A percentile compares a stretch with the other conserved stretches of the same genome.
These are phyloP conservation scores for Anoplolepis gracilipes DNA, from an alignment of 1,140 invertebrate genomes.

Conservation along the genomic window DNA sequence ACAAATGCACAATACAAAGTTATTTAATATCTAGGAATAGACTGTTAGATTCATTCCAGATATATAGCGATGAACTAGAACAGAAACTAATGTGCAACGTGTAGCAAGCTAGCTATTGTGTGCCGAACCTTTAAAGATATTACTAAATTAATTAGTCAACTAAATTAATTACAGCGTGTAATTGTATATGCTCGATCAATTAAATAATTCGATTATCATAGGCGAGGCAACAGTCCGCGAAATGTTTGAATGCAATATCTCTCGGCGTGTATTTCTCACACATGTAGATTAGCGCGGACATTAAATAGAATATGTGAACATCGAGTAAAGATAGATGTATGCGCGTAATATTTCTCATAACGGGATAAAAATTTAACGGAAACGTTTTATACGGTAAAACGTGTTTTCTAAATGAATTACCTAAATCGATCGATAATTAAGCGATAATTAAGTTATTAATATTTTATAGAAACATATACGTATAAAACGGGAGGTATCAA, in stretches of 20 bases:
- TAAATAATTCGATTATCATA: constrained; percentile 61
- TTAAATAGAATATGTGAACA: constrained; percentile 42
- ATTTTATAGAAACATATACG: not conserved
- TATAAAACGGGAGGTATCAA: too few relatives aligned
- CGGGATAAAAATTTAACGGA: not conserved
- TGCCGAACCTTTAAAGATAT: constrained; percentile 46
- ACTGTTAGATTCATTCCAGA: constrained; percentile 7
- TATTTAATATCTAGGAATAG: constrained; percentile 39
- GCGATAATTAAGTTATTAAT: too few relatives aligned
- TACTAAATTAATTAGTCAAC: constrained; percentile 54
- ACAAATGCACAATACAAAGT: not conserved
- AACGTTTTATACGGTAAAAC: not conserved
- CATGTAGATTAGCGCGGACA: constrained; percentile 25
- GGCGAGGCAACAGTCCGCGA: constrained; percentile 45
- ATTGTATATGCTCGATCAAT: constrained; percentile 55
- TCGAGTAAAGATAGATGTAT: not conserved
- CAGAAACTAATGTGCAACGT: not conserved
- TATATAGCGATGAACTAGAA: constrained; percentile 10
- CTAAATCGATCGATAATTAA: not conserved
- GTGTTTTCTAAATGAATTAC: not conserved
- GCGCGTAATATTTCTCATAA: constrained; percentile 29
- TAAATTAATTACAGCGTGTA: constrained; percentile 47
- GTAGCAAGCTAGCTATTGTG: constrained; percentile 8
- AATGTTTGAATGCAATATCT: constrained; percentile 31
- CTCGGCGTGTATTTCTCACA: constrained; percentile 20